Percentiles rank a stretch among this genome's conserved stretches.
These are phyloP conservation scores for Archivesica marissinica DNA, from an alignment of 1,140 invertebrate genomes.

Conservation along the genomic window DNA sequence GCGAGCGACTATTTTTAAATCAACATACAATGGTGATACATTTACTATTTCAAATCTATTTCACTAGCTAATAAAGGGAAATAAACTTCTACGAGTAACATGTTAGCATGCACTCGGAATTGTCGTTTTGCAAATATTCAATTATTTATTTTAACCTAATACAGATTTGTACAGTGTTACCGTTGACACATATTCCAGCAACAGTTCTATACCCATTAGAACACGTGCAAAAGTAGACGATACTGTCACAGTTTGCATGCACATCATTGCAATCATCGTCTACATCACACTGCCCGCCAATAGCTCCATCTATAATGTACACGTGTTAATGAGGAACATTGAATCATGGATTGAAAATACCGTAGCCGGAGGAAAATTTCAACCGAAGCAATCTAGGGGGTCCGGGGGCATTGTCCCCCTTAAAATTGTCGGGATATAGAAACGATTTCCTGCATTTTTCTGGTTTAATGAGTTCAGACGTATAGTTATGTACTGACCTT, in stretches of 20 bases:
- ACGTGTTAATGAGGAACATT: background rate
- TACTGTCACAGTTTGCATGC: slow-evolving; percentile 5
- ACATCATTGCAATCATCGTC: slow-evolving; percentile 23
- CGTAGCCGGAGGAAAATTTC: no score
- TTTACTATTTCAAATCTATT: background rate
- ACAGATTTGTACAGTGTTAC: background rate
- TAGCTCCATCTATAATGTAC: slow-evolving; percentile 1
- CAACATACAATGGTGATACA: background rate
- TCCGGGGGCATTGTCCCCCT: background rate
- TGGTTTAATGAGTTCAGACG: no score
- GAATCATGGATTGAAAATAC: background rate
- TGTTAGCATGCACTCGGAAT: no score
- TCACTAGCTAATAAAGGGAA: background rate
- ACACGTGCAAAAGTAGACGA: background rate
- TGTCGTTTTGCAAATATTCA: no score
- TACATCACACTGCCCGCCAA: background rate
- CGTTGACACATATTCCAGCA: background rate
- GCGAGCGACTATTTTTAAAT: background rate
- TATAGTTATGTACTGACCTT: no score
- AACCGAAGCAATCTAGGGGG: no score
- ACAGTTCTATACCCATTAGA: background rate
- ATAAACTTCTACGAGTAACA: background rate
- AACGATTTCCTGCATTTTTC: no score
- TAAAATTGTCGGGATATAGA: background rate
- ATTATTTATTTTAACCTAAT: no score